These are phyloP conservation scores for Itoplectis maculator DNA, from an alignment of 2,888 invertebrate species.

Conservation along the genomic window DNA sequence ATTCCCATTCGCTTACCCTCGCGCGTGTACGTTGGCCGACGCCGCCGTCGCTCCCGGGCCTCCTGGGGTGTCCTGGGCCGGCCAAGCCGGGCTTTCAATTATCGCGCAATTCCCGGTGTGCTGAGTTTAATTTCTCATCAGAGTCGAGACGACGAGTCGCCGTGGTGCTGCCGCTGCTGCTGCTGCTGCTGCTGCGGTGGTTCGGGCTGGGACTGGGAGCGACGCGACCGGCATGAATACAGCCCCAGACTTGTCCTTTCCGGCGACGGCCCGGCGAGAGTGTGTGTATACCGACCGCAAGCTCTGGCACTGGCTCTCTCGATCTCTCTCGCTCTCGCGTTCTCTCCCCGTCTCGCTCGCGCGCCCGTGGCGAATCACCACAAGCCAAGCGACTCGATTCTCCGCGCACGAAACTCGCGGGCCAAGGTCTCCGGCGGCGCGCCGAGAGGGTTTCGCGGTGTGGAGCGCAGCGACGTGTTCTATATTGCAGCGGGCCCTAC, in stretches of 20 bases:
- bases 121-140: slow-evolving; percentile 66
- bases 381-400: slow-evolving; percentile 2
- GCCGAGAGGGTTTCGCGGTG: too few species aligned
- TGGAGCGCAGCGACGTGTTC: background rate
- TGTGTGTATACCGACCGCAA: slow-evolving; percentile 17
- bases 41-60: slow-evolving; percentile 61
- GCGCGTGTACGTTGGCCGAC: slow-evolving; percentile 62
- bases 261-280: slow-evolving; percentile 38
- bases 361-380: background rate
- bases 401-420: background rate
- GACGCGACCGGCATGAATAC: slow-evolving; percentile 4
- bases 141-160: slow-evolving; percentile 59
- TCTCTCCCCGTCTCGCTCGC: background rate
- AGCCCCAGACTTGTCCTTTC: slow-evolving; percentile 21
- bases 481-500: background rate
- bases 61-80: slow-evolving; percentile 67
- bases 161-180: background rate
- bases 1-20: slow-evolving; percentile 42
- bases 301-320: too few species aligned
- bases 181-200: background rate
- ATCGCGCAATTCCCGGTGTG: slow-evolving; percentile 77
- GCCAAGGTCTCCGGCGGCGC: too few species aligned
- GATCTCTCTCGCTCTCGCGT: background rate
- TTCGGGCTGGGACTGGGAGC: slow-evolving; percentile 55
- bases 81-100: slow-evolving; percentile 79